phyloP scores from a whole-genome alignment of 2,888 invertebrate genomes.

The Deilephila porcellus region DNA sequence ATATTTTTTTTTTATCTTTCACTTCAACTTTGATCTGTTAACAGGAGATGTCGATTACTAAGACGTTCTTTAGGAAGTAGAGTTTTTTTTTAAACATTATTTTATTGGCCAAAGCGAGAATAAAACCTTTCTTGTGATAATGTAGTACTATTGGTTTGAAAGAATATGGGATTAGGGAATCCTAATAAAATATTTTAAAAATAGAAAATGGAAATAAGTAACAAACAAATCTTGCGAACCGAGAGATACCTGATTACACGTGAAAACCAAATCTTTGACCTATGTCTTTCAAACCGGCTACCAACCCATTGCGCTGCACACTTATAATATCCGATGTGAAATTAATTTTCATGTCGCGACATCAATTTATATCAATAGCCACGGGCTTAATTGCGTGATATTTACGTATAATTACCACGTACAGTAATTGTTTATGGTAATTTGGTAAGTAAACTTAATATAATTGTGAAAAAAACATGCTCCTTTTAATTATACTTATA shows the following conservation, averaged over 20 bases:
- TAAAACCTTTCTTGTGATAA: background rate
- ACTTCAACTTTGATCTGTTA: slow-evolving; percentile 17
- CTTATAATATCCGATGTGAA: background rate
- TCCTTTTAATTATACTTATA: background rate
- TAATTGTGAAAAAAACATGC: background rate
- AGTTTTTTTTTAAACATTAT: background rate
- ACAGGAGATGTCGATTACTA: slow-evolving; percentile 25
- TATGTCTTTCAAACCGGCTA: too few species aligned
- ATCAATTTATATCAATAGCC: slow-evolving; percentile 3
- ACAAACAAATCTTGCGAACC: too few species aligned
- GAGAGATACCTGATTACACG: too few species aligned
- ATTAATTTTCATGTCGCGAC: background rate
- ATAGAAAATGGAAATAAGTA: too few species aligned
- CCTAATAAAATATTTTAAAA: too few species aligned
- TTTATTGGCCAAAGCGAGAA: too few species aligned
- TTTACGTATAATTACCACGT: background rate
- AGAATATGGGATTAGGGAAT: too few species aligned
- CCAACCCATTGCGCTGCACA: too few species aligned
- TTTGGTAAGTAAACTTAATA: background rate
- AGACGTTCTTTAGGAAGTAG: slow-evolving; percentile 12
- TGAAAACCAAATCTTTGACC: background rate
- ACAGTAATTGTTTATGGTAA: slow-evolving; percentile 4
- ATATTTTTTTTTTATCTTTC: slow-evolving; percentile 17
- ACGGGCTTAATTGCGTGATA: slow-evolving; percentile 1
- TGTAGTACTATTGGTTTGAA: too few species aligned